phyloP scores from a whole-genome alignment of 2,113 vertebrate species.

The Hydrochoerus hydrochaeris region DNA sequence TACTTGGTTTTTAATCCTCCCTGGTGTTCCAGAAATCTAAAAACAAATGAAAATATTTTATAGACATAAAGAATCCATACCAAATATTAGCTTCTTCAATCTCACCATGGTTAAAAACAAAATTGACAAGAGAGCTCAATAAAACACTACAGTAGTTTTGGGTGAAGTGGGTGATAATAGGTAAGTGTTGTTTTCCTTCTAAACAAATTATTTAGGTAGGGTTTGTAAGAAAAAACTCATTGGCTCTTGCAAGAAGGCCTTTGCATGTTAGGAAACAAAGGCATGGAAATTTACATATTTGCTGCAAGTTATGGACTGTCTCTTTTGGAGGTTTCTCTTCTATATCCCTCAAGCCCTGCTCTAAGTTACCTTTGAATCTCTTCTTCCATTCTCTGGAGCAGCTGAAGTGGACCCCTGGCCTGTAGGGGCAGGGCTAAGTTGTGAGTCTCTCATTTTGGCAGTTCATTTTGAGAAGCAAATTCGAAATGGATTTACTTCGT shows the following conservation, averaged over 20 bases:
- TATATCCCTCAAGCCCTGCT: background rate
- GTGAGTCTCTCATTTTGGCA: background rate
- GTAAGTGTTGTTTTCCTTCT: background rate
- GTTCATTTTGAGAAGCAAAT: background rate
- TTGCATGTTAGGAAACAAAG: background rate
- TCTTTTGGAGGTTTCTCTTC: background rate
- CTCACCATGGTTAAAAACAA: slow-evolving; percentile 45
- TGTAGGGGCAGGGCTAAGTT: background rate
- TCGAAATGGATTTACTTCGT: background rate
- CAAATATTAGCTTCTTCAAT: background rate
- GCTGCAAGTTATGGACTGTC: background rate
- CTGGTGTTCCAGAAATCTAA: slow-evolving; percentile 67
- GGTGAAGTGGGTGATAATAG: too few relatives aligned
- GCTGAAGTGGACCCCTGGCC: background rate
- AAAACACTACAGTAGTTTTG: background rate
- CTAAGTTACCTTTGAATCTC: background rate
- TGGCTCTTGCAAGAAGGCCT: background rate
- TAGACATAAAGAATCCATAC: slow-evolving; percentile 46
- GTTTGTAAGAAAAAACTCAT: background rate
- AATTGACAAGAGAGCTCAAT: slow-evolving; percentile 1
- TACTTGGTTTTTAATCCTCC: slow-evolving; percentile 71
- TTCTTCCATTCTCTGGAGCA: background rate
- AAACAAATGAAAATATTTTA: slow-evolving; percentile 78
- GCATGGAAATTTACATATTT: background rate
- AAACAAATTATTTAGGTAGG: slow-evolving; percentile 26